Conservation (phyloP, 2,113 vertebrate species). For the Chascanopsetta lugubris region DNA sequence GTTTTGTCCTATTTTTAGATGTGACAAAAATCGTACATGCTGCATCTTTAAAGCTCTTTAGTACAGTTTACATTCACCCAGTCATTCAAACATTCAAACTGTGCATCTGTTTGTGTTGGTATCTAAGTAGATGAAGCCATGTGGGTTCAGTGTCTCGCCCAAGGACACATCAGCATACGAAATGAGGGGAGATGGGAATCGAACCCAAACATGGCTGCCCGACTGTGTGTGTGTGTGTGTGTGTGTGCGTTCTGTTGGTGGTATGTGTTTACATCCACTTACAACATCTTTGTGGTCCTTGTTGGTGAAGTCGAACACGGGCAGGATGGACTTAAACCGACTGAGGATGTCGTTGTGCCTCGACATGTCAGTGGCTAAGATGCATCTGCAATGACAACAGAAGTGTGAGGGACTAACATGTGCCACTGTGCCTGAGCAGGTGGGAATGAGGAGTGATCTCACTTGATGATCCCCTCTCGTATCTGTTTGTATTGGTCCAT, state of each 20-base stretch:
- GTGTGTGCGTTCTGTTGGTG: not conserved
- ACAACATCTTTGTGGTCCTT: slow-evolving; percentile 84
- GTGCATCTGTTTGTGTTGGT: not conserved
- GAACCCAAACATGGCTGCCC: too few relatives aligned
- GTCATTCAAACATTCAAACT: too few relatives aligned
- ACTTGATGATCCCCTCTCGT: slow-evolving; percentile 85
- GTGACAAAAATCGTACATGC: too few relatives aligned
- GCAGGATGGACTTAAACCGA: slow-evolving; percentile 81
- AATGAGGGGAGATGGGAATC: too few relatives aligned
- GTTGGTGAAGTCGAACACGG: slow-evolving; percentile 79
- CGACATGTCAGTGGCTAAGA: slow-evolving; percentile 84
- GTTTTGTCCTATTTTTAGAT: too few relatives aligned
- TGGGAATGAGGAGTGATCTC: slow-evolving; percentile 34
- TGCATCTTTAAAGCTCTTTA: too few relatives aligned
- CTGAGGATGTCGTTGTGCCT: slow-evolving; percentile 83
- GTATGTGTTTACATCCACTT: too few relatives aligned
- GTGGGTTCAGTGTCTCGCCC: too few relatives aligned
- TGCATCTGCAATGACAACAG: slow-evolving; percentile 69
- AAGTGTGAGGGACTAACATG: not conserved
- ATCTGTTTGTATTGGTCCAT: slow-evolving; percentile 82
- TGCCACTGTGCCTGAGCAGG: not conserved
- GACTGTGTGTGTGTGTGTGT: not conserved
- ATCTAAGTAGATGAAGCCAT: too few relatives aligned
- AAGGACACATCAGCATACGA: too few relatives aligned
- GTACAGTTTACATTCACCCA: too few relatives aligned